Conservation (phyloP, 2,113 vertebrate species). For the Tylochromis polylepis region DNA sequence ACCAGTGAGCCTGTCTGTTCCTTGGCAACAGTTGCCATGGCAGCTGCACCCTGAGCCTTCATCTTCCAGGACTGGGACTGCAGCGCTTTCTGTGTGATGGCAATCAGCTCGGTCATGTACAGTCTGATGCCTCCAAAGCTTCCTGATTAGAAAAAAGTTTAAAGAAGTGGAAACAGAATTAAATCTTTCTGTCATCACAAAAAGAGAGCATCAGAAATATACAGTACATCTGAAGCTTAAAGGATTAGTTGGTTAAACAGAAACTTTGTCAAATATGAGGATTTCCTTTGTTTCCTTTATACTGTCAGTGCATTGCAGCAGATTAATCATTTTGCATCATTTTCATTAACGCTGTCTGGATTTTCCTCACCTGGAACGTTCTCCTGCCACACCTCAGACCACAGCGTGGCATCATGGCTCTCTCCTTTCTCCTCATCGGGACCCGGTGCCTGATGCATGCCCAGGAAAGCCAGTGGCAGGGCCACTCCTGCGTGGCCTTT, state of each 20-base stretch:
- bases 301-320: background rate
- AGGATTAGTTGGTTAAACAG: background rate
- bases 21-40: constrained; percentile 94
- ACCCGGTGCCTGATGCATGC: constrained; percentile 90
- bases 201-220: background rate
- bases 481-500: constrained; percentile 87
- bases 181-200: background rate
- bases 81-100: constrained; percentile 89
- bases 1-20: constrained; percentile 86
- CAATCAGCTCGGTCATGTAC: constrained; percentile 92
- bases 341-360: background rate
- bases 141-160: constrained; percentile 60
- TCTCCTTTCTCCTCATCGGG: constrained; percentile 86
- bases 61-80: constrained; percentile 98
- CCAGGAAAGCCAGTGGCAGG: constrained; percentile 91
- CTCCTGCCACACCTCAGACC: constrained; percentile 97
- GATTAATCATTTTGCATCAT: background rate
- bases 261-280: background rate
- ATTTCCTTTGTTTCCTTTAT: background rate
- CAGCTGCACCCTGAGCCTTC: constrained; percentile 95
- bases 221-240: background rate
- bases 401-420: constrained; percentile 81
- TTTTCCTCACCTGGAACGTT: constrained; percentile 86
- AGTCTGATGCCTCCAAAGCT: constrained; percentile 93
- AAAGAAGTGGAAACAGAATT: background rate